Evolutionary conservation across 2,888 invertebrate species (phyloP).

Genomic region (Drosophila histrio): DNA sequence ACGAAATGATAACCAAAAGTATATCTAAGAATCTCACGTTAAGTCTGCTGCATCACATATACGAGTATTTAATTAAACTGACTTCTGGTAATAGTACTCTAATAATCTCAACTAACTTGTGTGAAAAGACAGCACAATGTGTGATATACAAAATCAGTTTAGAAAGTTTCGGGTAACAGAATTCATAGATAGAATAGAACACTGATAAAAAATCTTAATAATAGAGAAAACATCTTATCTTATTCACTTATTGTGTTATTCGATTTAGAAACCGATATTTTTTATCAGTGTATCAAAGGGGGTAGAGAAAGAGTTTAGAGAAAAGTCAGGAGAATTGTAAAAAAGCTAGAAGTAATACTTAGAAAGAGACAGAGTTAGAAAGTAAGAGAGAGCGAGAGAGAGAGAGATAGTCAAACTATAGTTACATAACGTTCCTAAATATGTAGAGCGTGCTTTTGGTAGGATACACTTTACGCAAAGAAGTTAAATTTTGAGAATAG

Average conservation of each 20-base stretch:
- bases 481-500: slow-evolving; percentile 25
- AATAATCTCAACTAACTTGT: not conserved
- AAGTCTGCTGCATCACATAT: slow-evolving; percentile 28
- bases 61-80: not conserved
- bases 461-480: slow-evolving; percentile 54
- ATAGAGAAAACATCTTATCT: too few relatives aligned
- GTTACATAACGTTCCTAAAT: slow-evolving; percentile 32
- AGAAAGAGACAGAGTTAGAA: not conserved
- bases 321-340: not conserved
- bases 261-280: too few relatives aligned
- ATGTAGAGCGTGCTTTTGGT: slow-evolving; percentile 66
- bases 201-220: too few relatives aligned
- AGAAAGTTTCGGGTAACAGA: not conserved
- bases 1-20: not conserved
- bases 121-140: slow-evolving; percentile 15
- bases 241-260: too few relatives aligned
- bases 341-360: not conserved
- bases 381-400: slow-evolving; percentile 26
- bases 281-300: not conserved
- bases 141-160: not conserved
- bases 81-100: not conserved
- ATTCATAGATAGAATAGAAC: too few relatives aligned
- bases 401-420: slow-evolving; percentile 35
- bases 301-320: not conserved
- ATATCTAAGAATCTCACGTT: slow-evolving; percentile 22